phyloP scores from a whole-genome alignment of 2,888 invertebrate genomes.

The Drosophila mayaguana region DNA sequence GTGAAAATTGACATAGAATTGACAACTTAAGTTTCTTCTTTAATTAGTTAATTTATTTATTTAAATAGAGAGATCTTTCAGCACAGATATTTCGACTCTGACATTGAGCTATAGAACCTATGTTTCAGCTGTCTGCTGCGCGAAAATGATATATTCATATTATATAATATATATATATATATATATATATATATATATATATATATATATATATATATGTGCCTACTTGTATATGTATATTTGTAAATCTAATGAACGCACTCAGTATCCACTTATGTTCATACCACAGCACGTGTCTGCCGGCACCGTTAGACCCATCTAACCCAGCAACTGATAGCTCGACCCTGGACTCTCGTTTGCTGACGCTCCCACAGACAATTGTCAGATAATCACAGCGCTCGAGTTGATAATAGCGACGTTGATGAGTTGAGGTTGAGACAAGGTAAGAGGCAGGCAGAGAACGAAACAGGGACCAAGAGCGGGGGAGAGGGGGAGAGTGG shows the following conservation, averaged over 20 bases:
- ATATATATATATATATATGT: neutral
- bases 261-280: constrained; percentile 20
- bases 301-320: constrained; percentile 15
- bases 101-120: neutral
- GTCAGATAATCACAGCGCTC: constrained; percentile 70
- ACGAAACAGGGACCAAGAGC: neutral
- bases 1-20: too few species aligned
- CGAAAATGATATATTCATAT: neutral
- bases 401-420: constrained; percentile 74
- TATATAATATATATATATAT: neutral
- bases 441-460: constrained; percentile 15
- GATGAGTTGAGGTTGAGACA: constrained; percentile 63
- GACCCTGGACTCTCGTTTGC: constrained; percentile 17
- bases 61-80: too few species aligned
- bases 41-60: too few species aligned
- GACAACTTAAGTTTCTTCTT: too few species aligned
- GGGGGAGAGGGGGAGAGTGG: too few species aligned
- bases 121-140: neutral
- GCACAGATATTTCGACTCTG: too few species aligned
- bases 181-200: neutral
- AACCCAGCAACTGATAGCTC: constrained; percentile 28
- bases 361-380: constrained; percentile 55
- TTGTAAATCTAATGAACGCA: neutral
- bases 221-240: too few species aligned
- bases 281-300: constrained; percentile 35